Evolutionary conservation across 2,888 invertebrate genomes (phyloP), one percentile per base, ranked within the genome.

Genomic region (Papilio elwesi): DNA sequence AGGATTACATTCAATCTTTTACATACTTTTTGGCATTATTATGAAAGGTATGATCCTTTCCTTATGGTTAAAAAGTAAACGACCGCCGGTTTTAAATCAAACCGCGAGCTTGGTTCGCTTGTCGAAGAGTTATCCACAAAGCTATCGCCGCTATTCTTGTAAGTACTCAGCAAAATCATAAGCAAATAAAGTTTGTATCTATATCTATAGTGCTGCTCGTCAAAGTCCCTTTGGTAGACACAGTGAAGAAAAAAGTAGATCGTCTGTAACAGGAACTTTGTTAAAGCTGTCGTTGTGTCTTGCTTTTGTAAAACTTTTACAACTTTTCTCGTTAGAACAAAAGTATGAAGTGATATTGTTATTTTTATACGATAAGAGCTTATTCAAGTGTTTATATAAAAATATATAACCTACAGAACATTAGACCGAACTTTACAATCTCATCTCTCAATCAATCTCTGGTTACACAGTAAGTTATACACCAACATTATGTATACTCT

Each of bases 181-280:
- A 26, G 26, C 26, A 43, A 43, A 62, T 15, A 62, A 62, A 62
- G 59, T 62, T 62, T 62, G 43, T 62, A 62, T 62, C 43, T n/a
- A n/a, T n/a, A n/a, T n/a, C n/a, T n/a, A n/a, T n/a, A 62, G 38
- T 62, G 15, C 59, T 15, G 15, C 59, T 15, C 6, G 59, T 43
- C 59, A 62, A n/a, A 62, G 59, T 62, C 59, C 59, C 59, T 62
- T 62, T 62, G 59, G 59, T 62, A 62, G 59, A 43, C 59, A 62
- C n/a, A 62, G 59, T 62, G 43, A 62, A 43, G 59, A 62, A 62
- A 62, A 43, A 62, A 62, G 59, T 43, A n/a, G 57, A 59, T 59
- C n/a, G 15, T 43, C 43, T 62, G 43, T 15, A 15, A 59, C 59
- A 43, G 38, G 57, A 38, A 62, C 59, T 62, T 62, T 43, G 43